Conservation (phyloP, 2,113 vertebrate genomes). For the Propithecus coquereli region DNA sequence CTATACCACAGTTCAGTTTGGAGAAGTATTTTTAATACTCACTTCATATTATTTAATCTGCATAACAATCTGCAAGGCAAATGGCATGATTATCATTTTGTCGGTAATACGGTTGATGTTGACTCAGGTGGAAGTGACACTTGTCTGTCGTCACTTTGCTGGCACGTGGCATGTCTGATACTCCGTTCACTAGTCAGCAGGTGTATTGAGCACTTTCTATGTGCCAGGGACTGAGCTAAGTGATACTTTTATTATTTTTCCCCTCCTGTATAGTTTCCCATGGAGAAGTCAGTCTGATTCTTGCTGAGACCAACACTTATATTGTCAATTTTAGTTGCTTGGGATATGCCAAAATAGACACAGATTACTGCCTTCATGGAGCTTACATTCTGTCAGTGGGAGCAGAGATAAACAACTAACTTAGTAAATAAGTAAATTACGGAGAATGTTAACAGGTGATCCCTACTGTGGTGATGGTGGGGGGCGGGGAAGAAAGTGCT, state of each 20-base stretch:
- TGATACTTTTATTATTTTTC: not conserved
- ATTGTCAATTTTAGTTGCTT: not conserved
- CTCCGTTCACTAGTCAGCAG: not conserved
- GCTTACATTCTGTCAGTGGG: not conserved
- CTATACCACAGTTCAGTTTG: not conserved
- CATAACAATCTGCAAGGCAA: not conserved
- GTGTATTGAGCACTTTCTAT: not conserved
- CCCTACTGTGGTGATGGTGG: accelerated
- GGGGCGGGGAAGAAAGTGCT: not conserved
- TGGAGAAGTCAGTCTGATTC: not conserved
- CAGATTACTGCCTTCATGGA: not conserved
- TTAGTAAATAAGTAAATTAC: not conserved
- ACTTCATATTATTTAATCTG: not conserved
- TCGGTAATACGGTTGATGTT: not conserved
- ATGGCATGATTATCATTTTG: not conserved
- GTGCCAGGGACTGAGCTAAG: not conserved
- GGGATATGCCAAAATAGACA: not conserved
- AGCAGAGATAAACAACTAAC: not conserved
- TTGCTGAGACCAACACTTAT: not conserved
- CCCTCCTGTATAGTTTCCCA: not conserved
- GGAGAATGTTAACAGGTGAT: not conserved
- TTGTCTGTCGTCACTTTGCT: not conserved
- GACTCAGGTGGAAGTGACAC: not conserved
- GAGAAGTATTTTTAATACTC: not conserved
- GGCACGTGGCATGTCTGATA: not conserved